phyloP scores from a whole-genome alignment of 2,113 vertebrate genomes.

The Paralichthys olivaceus region DNA sequence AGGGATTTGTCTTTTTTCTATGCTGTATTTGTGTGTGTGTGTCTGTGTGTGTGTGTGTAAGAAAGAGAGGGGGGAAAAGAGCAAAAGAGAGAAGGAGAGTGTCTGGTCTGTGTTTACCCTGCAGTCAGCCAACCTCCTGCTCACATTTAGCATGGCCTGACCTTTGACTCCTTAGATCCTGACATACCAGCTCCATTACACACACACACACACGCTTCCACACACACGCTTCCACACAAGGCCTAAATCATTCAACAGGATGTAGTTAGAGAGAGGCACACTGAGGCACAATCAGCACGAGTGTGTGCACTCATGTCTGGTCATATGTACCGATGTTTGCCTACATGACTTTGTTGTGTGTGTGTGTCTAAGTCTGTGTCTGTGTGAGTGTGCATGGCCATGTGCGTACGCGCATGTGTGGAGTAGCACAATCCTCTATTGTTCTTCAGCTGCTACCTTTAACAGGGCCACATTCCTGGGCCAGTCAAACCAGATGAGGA shows the following conservation, averaged over 20 bases:
- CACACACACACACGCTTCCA: constrained; percentile 38
- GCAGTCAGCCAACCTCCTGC: constrained; percentile 79
- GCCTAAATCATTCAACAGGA: constrained; percentile 82
- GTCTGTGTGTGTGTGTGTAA: constrained; percentile 17
- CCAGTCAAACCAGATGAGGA: constrained; percentile 83
- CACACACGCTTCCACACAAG: constrained; percentile 53
- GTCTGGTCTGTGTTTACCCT: constrained; percentile 81
- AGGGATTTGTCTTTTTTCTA: constrained; percentile 4
- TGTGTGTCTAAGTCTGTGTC: constrained; percentile 36
- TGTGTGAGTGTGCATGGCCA: constrained; percentile 51
- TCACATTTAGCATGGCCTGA: constrained; percentile 82
- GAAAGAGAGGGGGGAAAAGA: constrained; percentile 2
- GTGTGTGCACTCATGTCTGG: constrained; percentile 69
- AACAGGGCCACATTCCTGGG: constrained; percentile 87
- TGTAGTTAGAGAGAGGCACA: constrained; percentile 76
- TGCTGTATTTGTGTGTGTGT: constrained; percentile 15
- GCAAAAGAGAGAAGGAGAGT: constrained; percentile 34
- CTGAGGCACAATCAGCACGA: constrained; percentile 68
- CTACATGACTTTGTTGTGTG: constrained; percentile 61
- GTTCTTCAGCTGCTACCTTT: constrained; percentile 83
- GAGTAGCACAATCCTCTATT: constrained; percentile 81
- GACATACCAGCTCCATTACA: constrained; percentile 79
- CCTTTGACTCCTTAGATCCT: constrained; percentile 77
- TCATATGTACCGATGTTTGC: constrained; percentile 69
- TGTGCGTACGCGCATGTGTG: constrained; percentile 32